phyloP scores from a whole-genome alignment of 2,113 vertebrate species.

The Propithecus coquereli region DNA sequence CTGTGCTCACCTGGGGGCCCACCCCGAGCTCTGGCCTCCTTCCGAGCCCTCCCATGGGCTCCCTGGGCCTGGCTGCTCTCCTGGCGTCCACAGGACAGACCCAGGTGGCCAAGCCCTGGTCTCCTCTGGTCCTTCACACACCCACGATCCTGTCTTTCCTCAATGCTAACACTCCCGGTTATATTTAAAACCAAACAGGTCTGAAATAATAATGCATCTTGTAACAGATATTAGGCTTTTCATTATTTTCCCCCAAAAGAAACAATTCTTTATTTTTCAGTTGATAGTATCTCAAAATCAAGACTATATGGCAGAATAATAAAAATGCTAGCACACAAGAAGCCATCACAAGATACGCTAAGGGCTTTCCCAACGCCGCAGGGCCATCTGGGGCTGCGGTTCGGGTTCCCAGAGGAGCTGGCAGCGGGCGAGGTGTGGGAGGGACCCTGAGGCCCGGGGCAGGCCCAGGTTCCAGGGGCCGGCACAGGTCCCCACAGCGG shows the following conservation, averaged over 20 bases:
- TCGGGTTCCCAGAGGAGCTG: background rate
- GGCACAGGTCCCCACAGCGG: background rate
- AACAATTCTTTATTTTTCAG: background rate
- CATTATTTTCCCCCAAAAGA: background rate
- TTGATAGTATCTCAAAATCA: background rate
- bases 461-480: background rate
- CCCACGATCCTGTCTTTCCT: background rate
- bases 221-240: background rate
- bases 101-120: background rate
- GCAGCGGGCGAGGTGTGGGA: no score
- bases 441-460: background rate
- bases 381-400: rapidly evolving
- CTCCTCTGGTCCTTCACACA: background rate
- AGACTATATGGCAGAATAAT: background rate
- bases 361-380: background rate
- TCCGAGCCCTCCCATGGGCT: no score
- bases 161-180: background rate
- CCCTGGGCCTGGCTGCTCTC: background rate
- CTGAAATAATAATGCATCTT: background rate
- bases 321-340: background rate
- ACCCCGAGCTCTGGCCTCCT: background rate
- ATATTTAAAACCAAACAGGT: rapidly evolving
- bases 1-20: background rate
- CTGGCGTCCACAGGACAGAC: background rate
- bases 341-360: rapidly evolving